A percentile compares a stretch with the other conserved stretches of the same genome.
phyloP scores from a whole-genome alignment of 1,140 invertebrate species.

The Diabrotica virgifera region DNA sequence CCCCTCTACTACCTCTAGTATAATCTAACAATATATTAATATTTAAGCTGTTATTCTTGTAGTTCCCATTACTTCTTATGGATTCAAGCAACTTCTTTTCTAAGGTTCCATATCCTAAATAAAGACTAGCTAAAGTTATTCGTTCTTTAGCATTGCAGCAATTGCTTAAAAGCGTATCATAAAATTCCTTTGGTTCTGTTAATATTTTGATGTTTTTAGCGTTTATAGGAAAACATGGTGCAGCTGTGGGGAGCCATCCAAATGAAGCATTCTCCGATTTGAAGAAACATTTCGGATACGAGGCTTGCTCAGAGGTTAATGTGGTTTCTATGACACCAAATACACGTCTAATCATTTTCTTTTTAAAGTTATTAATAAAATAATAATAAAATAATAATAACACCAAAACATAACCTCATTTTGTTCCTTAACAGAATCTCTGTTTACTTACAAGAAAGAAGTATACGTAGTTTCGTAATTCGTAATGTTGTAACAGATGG shows the following conservation, averaged over 20 bases:
- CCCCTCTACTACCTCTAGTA: constrained; percentile 82
- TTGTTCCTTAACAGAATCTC: too few relatives aligned
- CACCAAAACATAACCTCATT: too few relatives aligned
- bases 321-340: neutral
- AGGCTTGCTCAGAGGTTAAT: neutral
- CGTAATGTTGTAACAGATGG: too few relatives aligned
- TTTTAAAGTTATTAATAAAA: too few relatives aligned
- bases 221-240: constrained; percentile 70
- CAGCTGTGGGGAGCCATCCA: constrained; percentile 63
- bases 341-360: neutral
- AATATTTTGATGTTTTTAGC: constrained; percentile 71
- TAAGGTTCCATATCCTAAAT: constrained; percentile 85
- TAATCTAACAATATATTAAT: constrained; percentile 87
- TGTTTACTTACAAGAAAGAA: too few relatives aligned
- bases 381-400: too few relatives aligned
- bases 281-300: constrained; percentile 38
- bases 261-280: constrained; percentile 44
- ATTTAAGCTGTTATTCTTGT: constrained; percentile 59
- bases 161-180: constrained; percentile 68
- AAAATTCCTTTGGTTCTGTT: constrained; percentile 72
- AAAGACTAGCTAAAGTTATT: constrained; percentile 88
- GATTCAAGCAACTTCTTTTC: constrained; percentile 75
- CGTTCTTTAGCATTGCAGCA: constrained; percentile 68
- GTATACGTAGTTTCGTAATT: too few relatives aligned
- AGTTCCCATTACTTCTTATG: constrained; percentile 57